phyloP scores from a whole-genome alignment of 2,113 vertebrate species.

The Pyrgilauda ruficollis region DNA sequence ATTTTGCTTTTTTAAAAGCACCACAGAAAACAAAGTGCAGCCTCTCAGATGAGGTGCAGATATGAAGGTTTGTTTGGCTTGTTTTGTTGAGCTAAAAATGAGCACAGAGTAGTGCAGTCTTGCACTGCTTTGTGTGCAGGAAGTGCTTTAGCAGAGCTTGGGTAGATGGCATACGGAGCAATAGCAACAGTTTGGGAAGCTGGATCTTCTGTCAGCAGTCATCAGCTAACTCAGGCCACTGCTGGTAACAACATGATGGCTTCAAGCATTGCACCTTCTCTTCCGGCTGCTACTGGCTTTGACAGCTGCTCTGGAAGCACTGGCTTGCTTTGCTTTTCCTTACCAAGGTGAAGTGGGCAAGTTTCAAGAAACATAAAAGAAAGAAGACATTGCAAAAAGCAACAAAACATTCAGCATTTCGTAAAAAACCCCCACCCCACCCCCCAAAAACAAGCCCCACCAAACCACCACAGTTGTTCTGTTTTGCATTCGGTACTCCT shows the following conservation, averaged over 20 bases:
- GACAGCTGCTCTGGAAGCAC: neutral
- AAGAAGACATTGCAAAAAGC: neutral
- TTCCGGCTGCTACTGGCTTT: neutral
- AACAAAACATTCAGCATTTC: neutral
- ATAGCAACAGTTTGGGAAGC: neutral
- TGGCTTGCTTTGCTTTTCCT: neutral
- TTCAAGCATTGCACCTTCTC: neutral
- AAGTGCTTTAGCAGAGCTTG: neutral
- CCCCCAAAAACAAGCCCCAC: fast-evolving
- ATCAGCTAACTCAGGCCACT: neutral
- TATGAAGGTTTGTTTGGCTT: neutral
- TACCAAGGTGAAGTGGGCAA: neutral
- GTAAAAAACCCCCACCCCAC: neutral
- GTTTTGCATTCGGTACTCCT: neutral
- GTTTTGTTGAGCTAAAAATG: neutral
- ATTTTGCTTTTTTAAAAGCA: neutral
- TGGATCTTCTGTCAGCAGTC: neutral
- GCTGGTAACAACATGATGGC: neutral
- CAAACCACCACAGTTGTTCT: neutral
- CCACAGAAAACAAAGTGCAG: neutral
- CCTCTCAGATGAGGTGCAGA: neutral
- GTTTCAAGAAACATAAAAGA: neutral
- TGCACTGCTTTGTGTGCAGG: neutral
- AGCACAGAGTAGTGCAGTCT: fast-evolving
- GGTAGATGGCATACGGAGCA: neutral